A percentile compares a stretch with the other conserved stretches of the same genome.
Conservation (phyloP, 2,888 invertebrate genomes). For the Parascotia fuliginaria region DNA sequence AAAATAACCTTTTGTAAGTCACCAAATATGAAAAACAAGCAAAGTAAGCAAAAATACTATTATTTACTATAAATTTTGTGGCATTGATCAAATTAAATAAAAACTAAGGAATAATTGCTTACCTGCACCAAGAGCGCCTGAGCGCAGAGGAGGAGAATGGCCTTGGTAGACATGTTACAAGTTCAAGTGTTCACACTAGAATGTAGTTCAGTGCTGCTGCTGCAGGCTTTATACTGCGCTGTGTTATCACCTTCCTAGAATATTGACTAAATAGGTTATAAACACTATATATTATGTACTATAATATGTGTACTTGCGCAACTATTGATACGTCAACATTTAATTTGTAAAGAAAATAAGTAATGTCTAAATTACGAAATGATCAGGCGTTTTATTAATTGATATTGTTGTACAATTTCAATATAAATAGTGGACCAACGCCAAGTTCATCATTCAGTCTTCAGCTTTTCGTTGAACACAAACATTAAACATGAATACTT, state of each 20-base stretch:
- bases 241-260: not conserved
- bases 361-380: no score
- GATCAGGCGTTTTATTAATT: not conserved
- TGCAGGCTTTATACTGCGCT: slow-evolving; percentile 34
- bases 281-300: not conserved
- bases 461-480: slow-evolving; percentile 19
- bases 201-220: slow-evolving; percentile 5
- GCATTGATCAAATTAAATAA: no score
- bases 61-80: no score
- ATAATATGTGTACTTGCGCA: not conserved
- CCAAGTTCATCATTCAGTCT: slow-evolving; percentile 16
- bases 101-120: not conserved
- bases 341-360: no score
- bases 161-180: slow-evolving; percentile 47
- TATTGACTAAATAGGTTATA: not conserved
- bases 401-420: not conserved
- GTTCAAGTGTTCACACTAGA: slow-evolving; percentile 13
- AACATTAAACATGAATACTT: slow-evolving; percentile 28
- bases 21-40: no score
- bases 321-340: not conserved
- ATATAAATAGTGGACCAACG: not conserved
- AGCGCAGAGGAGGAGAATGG: slow-evolving; percentile 45
- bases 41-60: no score
- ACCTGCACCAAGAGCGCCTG: slow-evolving; percentile 35
- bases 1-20: not conserved